phyloP scores from a whole-genome alignment of 2,113 vertebrate species.

The Fulmarus glacialis region DNA sequence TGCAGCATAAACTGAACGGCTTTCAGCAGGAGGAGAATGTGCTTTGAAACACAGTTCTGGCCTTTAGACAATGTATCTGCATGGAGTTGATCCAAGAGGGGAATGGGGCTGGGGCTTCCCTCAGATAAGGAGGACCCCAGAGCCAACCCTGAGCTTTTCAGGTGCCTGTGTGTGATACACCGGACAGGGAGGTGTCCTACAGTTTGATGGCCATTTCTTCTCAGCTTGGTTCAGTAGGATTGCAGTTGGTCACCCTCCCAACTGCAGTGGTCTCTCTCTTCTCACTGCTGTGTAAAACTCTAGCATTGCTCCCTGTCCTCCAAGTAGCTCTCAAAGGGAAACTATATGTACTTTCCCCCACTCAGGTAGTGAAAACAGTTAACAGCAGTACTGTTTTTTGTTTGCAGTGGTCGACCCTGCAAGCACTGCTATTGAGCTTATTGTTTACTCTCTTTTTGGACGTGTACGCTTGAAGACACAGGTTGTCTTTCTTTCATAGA shows the following conservation, averaged over 20 bases:
- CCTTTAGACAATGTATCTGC: not conserved
- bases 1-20: not conserved
- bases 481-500: not conserved
- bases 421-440: not conserved
- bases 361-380: not conserved
- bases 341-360: accelerated
- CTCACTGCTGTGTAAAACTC: not conserved
- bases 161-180: not conserved
- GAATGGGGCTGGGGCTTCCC: accelerated
- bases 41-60: not conserved
- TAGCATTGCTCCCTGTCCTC: not conserved
- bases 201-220: not conserved
- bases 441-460: not conserved
- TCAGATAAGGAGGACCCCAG: not conserved
- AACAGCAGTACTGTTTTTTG: not conserved
- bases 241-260: not conserved
- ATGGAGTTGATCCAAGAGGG: not conserved
- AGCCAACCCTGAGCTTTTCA: not conserved
- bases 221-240: not conserved
- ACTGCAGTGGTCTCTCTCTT: not conserved
- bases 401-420: not conserved
- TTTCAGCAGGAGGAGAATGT: not conserved
- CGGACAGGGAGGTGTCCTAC: not conserved
- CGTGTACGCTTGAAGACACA: not conserved
- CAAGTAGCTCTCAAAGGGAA: not conserved